These are phyloP conservation scores for Drosophila mauritiana DNA, from an alignment of 1,140 invertebrate genomes.

Conservation along the genomic window DNA sequence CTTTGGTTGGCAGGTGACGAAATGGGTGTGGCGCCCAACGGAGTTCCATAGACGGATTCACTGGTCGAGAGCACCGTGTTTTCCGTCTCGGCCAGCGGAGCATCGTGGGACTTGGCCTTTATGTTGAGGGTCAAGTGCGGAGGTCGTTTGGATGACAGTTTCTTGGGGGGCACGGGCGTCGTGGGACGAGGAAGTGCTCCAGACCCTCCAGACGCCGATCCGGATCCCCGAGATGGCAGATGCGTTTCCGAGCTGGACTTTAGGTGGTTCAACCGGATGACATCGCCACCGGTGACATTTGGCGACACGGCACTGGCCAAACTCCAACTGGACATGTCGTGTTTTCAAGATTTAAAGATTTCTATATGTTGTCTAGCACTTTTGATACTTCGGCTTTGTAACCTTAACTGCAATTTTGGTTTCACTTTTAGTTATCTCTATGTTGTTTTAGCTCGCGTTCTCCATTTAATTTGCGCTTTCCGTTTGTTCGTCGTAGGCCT, in stretches of 20 bases:
- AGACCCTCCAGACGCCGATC: constrained; percentile 2
- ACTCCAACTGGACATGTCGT: constrained; percentile 71
- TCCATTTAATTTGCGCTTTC: constrained; percentile 37
- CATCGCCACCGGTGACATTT: constrained; percentile 59
- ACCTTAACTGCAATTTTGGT: constrained; percentile 12
- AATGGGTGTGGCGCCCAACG: constrained; percentile 33
- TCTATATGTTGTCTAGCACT: constrained; percentile 2
- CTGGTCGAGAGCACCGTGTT: constrained; percentile 47
- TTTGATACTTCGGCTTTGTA: constrained; percentile 28
- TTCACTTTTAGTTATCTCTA: constrained; percentile 10
- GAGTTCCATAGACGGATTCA: constrained; percentile 58
- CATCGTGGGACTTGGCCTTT: constrained; percentile 14
- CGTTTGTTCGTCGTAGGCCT: constrained; percentile 37
- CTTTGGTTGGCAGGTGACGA: constrained; percentile 38
- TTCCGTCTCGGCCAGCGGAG: constrained; percentile 57
- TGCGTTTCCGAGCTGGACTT: constrained; percentile 58
- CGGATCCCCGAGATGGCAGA: constrained; percentile 19
- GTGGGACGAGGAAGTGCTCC: constrained; percentile 54
- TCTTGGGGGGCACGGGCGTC: constrained; percentile 60
- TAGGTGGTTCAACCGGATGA: constrained; percentile 52
- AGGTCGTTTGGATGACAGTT: constrained; percentile 56
- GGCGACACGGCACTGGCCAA: constrained; percentile 68
- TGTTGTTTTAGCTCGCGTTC: not conserved
- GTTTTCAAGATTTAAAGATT: not conserved
- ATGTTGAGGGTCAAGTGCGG: constrained; percentile 60